Evolutionary conservation across 2,888 invertebrate species (phyloP).

Genomic region (Agrilus biguttatus): DNA sequence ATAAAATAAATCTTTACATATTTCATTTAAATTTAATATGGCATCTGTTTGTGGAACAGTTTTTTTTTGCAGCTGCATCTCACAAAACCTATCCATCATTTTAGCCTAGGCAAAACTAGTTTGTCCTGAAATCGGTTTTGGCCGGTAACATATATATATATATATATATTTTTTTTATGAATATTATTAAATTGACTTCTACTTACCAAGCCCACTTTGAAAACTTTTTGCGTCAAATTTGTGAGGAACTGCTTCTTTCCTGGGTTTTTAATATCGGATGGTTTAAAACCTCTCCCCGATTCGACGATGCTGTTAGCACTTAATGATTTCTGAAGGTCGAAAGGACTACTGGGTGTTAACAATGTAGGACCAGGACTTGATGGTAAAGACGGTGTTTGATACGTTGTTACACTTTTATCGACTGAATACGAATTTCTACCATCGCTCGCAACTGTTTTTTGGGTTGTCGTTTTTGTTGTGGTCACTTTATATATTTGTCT

Average conservation of each 20-base stretch:
- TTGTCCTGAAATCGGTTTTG: too few relatives aligned
- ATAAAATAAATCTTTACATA: too few relatives aligned
- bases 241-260: slow-evolving; percentile 66
- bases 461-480: slow-evolving; percentile 1
- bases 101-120: too few relatives aligned
- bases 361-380: slow-evolving; percentile 3
- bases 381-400: slow-evolving; percentile 16
- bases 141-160: too few relatives aligned
- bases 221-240: slow-evolving; percentile 66
- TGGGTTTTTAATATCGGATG: slow-evolving; percentile 74
- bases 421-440: slow-evolving; percentile 3
- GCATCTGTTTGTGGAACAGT: too few relatives aligned
- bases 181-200: not conserved
- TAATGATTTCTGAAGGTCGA: slow-evolving; percentile 20
- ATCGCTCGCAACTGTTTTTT: slow-evolving; percentile 1
- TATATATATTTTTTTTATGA: too few relatives aligned
- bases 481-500: slow-evolving; percentile 7
- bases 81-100: too few relatives aligned
- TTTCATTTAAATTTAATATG: too few relatives aligned
- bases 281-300: slow-evolving; percentile 65
- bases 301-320: slow-evolving; percentile 43
- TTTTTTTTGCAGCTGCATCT: too few relatives aligned
- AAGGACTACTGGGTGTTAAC: slow-evolving; percentile 9
- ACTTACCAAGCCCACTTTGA: slow-evolving; percentile 72
- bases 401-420: slow-evolving; percentile 14